A percentile compares a stretch with the other conserved stretches of the same genome.
phyloP scores from a whole-genome alignment of 1,140 invertebrate genomes.

The Andricus grossulariae region DNA sequence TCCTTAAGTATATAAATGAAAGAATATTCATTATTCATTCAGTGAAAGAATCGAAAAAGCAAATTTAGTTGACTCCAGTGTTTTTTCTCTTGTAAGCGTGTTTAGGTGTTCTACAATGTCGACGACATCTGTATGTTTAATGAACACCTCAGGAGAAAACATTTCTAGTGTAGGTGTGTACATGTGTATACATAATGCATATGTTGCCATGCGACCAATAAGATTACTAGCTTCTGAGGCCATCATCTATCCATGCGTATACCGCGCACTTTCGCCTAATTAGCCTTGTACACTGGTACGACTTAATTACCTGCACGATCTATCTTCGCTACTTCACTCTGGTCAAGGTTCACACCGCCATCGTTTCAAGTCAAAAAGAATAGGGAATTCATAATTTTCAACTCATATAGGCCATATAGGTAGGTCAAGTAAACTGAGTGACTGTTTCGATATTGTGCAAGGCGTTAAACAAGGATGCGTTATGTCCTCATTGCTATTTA shows the following conservation, averaged over 20 bases:
- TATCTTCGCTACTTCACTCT: conserved; percentile 37
- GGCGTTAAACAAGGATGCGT: too few species aligned
- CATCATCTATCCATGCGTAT: conserved; percentile 55
- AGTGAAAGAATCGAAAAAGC: neutral
- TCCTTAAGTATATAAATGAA: neutral
- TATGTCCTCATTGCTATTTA: too few species aligned
- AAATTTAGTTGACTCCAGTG: conserved; percentile 7
- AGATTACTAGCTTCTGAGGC: conserved; percentile 33
- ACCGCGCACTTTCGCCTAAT: conserved; percentile 55
- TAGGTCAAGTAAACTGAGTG: too few species aligned
- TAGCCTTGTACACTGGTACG: conserved; percentile 54
- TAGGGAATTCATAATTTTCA: neutral
- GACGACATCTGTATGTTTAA: neutral
- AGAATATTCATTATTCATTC: neutral
- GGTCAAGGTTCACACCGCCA: conserved; percentile 12
- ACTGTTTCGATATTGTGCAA: too few species aligned
- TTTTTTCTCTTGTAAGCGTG: neutral
- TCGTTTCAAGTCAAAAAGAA: conserved; percentile 25
- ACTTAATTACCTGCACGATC: conserved; percentile 57
- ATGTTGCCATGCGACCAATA: conserved; percentile 17
- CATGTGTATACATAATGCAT: neutral
- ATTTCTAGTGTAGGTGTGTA: conserved; percentile 25
- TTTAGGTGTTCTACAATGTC: neutral
- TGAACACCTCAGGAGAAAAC: conserved; percentile 15
- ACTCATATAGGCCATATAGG: conserved; percentile 6